Percentiles rank a stretch among this genome's conserved stretches.
Evolutionary conservation across 1,140 invertebrate species (phyloP).

Genomic region (Chrysoperla carnea): DNA sequence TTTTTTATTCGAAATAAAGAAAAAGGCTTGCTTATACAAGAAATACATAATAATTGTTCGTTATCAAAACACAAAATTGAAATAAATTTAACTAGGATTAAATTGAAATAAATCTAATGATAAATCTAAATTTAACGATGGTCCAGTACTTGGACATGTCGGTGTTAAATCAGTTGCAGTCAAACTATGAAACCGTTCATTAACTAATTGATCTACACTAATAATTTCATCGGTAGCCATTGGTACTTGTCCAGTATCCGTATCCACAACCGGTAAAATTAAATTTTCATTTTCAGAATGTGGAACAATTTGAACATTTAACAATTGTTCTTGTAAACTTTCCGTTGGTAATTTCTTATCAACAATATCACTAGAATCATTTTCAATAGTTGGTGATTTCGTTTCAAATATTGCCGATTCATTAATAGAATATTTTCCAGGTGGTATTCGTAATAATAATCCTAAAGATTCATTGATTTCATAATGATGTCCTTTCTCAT

Average conservation of each 20-base stretch:
- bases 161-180: neutral
- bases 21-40: no score
- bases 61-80: no score
- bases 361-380: neutral
- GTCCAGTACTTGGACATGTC: neutral
- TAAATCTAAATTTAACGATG: neutral
- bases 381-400: neutral
- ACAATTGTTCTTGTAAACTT: neutral
- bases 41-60: no score
- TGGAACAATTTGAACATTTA: neutral
- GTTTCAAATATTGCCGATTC: neutral
- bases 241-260: neutral
- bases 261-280: neutral
- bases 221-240: neutral
- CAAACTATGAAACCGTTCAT: neutral
- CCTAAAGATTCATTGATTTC: neutral
- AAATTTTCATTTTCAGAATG: neutral
- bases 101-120: neutral
- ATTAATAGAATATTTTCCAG: neutral
- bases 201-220: neutral
- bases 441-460: neutral
- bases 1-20: no score
- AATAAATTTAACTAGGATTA: slow-evolving; percentile 1
- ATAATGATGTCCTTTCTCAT: neutral
- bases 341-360: neutral